Conservation (phyloP, 2,888 invertebrate genomes). For the Choristoneura rosaceana region DNA sequence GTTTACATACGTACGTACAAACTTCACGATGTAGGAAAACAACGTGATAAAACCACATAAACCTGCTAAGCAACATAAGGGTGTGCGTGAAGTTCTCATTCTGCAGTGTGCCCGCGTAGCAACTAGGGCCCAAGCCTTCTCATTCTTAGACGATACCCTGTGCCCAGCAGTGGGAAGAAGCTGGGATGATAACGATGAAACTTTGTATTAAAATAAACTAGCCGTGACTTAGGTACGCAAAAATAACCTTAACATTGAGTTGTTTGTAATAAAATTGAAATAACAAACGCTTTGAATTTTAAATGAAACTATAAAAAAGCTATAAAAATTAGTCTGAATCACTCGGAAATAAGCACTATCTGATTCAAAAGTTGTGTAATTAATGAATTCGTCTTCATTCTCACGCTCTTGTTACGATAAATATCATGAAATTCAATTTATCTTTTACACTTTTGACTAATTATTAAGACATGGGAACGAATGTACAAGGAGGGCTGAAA, state of each 20-base stretch:
- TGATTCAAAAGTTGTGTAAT: slow-evolving; percentile 12
- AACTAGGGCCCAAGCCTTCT: too few species aligned
- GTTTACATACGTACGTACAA: too few species aligned
- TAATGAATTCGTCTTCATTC: slow-evolving; percentile 21
- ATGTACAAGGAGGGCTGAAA: not conserved
- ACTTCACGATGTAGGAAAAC: too few species aligned
- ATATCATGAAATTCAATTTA: slow-evolving; percentile 5
- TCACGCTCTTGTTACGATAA: slow-evolving; percentile 9
- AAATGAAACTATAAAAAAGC: slow-evolving; percentile 17
- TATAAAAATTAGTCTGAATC: slow-evolving; percentile 21
- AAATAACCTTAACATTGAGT: slow-evolving; percentile 29
- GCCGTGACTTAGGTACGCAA: not conserved
- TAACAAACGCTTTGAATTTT: slow-evolving; percentile 30
- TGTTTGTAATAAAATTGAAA: slow-evolving; percentile 25
- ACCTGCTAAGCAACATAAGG: too few species aligned
- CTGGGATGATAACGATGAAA: too few species aligned
- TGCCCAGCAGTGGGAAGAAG: too few species aligned
- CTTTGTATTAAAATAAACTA: not conserved
- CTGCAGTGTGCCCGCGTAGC: too few species aligned
- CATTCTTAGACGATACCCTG: too few species aligned
- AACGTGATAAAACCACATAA: too few species aligned
- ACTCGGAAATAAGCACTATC: slow-evolving; percentile 6
- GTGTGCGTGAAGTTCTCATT: too few species aligned
- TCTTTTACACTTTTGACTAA: slow-evolving; percentile 2
- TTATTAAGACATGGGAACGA: not conserved